Base-by-base conservation (phyloP, 2,888 invertebrate species). In the Drosophila greeni region DNA sequence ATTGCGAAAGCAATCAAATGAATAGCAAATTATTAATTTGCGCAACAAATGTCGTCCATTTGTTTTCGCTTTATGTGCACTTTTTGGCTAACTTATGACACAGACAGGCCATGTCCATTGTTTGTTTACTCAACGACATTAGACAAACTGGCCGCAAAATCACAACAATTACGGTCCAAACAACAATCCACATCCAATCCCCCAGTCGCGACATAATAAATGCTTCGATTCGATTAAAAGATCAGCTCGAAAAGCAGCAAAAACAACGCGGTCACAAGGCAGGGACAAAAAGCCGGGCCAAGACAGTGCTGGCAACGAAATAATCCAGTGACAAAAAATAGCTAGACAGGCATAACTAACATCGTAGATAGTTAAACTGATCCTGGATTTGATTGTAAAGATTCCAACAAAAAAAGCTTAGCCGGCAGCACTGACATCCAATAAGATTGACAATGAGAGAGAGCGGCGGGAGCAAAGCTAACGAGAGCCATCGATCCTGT, bases 171-270 rank as follows among this genome's bases (percentile, higher is more conserved):
- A 60, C 61, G 29, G 48, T 61, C 55, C 14, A 47, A 18, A 20
- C 29, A 47, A 29, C 51, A 56, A 39, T 45, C 55, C 60, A 55
- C 33, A 57, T 49, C 47, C 54, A 55, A 51, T 57, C 39, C 57
- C 70, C 57, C 53, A 66, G 48, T 51, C 53, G 57, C 59, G 67
- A 69, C 68, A 69, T 76, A 82, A 82, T 84, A 84, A 82, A 82
- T 84, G 84, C 81, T 76, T 75, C 82, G 77, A 82, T 82, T 84
- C 84, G 82, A 82, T 82, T 82, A 84, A 82, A 82, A 84, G 82
- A 84, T 82, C 82, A 82, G 82, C 79, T 43, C 42, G 40, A 37
- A 62, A 69, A 59, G 61, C 70, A 53, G 33, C 39, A 37, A 37
- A 33, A 64, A 55, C 47, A 61, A 59, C 57, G 48, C 48, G 48